A percentile compares a stretch with the other conserved stretches of the same genome.
Evolutionary conservation across 2,888 invertebrate genomes (phyloP).

Genomic region (Caenorhabditis sp.): DNA sequence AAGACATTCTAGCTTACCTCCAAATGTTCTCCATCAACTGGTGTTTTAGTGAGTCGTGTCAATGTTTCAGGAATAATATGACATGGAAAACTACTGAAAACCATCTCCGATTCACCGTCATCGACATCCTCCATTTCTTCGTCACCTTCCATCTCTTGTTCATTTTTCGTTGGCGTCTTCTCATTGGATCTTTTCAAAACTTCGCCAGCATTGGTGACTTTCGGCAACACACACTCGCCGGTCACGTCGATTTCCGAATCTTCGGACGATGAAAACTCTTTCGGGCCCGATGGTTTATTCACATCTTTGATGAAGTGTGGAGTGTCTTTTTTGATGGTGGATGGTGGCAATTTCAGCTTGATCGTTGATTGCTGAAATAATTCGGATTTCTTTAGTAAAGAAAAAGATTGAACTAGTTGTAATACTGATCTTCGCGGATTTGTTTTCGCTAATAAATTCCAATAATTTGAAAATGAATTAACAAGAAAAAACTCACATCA

Average conservation of each 20-base stretch:
- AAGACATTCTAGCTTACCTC: too few species aligned
- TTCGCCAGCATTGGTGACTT: conserved; percentile 5
- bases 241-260: conserved; percentile 5
- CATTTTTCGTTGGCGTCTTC: conserved; percentile 7
- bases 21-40: conserved; percentile 31
- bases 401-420: too few species aligned
- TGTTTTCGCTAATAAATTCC: too few species aligned
- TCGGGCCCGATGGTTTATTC: background rate
- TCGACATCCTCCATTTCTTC: conserved; percentile 2
- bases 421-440: too few species aligned
- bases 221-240: conserved; percentile 5
- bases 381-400: background rate
- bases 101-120: background rate
- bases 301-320: background rate
- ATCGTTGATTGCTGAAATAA: background rate
- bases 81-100: conserved; percentile 34
- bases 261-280: background rate
- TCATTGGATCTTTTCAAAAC: background rate
- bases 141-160: background rate
- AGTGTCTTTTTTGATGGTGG: background rate
- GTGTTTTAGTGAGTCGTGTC: conserved; percentile 25
- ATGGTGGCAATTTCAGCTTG: background rate
- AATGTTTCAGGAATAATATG: conserved; percentile 34
- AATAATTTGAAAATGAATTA: background rate
- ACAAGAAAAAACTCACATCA: background rate